phyloP scores from a whole-genome alignment of 2,797 vertebrate species.

The Champsocephalus gunnari region DNA sequence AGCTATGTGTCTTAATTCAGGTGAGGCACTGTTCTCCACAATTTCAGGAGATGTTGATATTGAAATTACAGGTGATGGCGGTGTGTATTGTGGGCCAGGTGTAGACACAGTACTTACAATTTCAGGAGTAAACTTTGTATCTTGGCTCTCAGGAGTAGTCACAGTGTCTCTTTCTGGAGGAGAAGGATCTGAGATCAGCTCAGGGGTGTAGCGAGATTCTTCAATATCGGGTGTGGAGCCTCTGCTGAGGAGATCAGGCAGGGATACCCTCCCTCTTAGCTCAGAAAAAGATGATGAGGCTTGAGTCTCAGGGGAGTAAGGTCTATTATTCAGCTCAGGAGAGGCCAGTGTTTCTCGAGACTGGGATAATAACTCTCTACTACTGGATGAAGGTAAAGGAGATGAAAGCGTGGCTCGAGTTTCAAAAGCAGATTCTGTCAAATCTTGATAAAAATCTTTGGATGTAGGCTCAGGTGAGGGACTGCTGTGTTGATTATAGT shows the following conservation, averaged over 20 bases:
- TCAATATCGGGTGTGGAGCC: slow-evolving; percentile 70
- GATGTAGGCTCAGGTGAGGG: slow-evolving; percentile 42
- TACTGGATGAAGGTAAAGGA: slow-evolving; percentile 38
- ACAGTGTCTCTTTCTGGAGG: slow-evolving; percentile 30
- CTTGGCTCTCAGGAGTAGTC: slow-evolving; percentile 52
- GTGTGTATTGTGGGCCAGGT: slow-evolving; percentile 62
- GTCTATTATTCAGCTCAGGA: slow-evolving; percentile 51
- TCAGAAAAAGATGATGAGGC: slow-evolving; percentile 67
- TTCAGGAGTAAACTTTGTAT: slow-evolving; percentile 40
- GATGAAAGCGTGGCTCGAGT: slow-evolving; percentile 44
- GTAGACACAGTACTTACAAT: slow-evolving; percentile 52
- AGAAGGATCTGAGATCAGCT: slow-evolving; percentile 47
- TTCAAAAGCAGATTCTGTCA: slow-evolving; percentile 47
- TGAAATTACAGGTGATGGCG: slow-evolving; percentile 70
- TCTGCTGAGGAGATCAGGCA: slow-evolving; percentile 79
- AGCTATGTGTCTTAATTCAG: slow-evolving; percentile 44
- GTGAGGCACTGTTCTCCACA: slow-evolving; percentile 29
- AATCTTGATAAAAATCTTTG: slow-evolving; percentile 32
- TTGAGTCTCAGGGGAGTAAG: slow-evolving; percentile 49
- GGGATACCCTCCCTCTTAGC: slow-evolving; percentile 66
- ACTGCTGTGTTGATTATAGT: slow-evolving; percentile 42
- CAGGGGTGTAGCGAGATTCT: slow-evolving; percentile 38
- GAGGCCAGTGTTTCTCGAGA: slow-evolving; percentile 47
- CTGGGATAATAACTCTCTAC: slow-evolving; percentile 33
- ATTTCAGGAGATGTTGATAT: slow-evolving; percentile 53